Base-by-base conservation (phyloP, 1,140 invertebrate species). In the Chymomyza costata region DNA sequence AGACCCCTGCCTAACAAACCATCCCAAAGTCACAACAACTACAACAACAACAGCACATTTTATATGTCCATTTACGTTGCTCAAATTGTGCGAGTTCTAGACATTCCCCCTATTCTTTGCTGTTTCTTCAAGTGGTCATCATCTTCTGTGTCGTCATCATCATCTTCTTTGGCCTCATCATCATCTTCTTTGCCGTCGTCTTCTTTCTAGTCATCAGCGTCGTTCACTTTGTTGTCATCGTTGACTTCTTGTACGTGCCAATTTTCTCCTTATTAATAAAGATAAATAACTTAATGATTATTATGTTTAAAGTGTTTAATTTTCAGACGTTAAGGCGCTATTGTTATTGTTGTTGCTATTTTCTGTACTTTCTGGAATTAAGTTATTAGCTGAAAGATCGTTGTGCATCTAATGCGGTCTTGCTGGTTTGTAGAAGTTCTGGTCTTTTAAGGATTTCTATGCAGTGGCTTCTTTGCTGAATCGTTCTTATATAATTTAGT, bases 231-330 rank as follows among this genome's bases (percentile, higher is more conserved):
- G 59, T 58, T 52, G 48, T 65, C 59, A 49, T 66, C 48, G 34
- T 35, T 59, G 54, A 66, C 56, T 71, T 71, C 70, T 68, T 74
- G 73, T 80, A 74, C 73, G 74, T 73, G 73, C 73, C 73, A 80
- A 80, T 80, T 80, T 80, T 64, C 74, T 78, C 56, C 67, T 80
- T 80, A 80, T 80, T 80, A 80, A 80, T 80, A 80, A 80, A 80
- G 74, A 80, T 80, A 80, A 80, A 80, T 80, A 80, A 80, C 73
- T 80, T 80, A 80, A 80, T 80, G 73, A 73, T 73, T 80, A 73
- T 80, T 61, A 62, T 64, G 68, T 56, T 80, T 56, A 80, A 80
- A 80, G 73, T 80, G 73, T 73, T 80, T 80, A 65, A 78, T 78
- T 78, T 34, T 31, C 55, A 73, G 73, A 65, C 59, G 58, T 61